phyloP scores from a whole-genome alignment of 2,797 vertebrate species.

The Philypnodon macrostomus region DNA sequence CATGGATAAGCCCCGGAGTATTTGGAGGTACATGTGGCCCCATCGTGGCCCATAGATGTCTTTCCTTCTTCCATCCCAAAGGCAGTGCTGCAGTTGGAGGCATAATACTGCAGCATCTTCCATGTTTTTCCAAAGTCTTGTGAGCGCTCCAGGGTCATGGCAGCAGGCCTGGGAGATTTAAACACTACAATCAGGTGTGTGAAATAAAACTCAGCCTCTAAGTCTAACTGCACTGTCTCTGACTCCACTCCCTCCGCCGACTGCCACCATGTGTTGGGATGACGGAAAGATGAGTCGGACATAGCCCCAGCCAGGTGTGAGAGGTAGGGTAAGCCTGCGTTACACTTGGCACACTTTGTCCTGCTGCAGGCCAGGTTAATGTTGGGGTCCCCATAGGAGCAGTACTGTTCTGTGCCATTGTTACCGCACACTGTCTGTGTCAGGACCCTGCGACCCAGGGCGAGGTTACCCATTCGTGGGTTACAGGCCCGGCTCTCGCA shows the following conservation, averaged over 20 bases:
- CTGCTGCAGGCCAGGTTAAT: slow-evolving; percentile 65
- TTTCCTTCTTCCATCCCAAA: slow-evolving; percentile 86
- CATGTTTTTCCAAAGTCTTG: slow-evolving; percentile 91
- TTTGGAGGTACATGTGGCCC: slow-evolving; percentile 87
- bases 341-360: slow-evolving; percentile 83
- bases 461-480: slow-evolving; percentile 94
- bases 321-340: slow-evolving; percentile 73
- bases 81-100: slow-evolving; percentile 83
- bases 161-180: slow-evolving; percentile 87
- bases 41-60: slow-evolving; percentile 47
- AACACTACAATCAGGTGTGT: slow-evolving; percentile 95
- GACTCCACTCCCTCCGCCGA: slow-evolving; percentile 76
- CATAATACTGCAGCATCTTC: slow-evolving; percentile 88
- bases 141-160: slow-evolving; percentile 93
- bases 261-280: slow-evolving; percentile 96
- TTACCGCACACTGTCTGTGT: slow-evolving; percentile 86
- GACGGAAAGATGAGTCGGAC: slow-evolving; percentile 92
- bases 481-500: slow-evolving; percentile 91
- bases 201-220: slow-evolving; percentile 94
- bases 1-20: slow-evolving; percentile 90
- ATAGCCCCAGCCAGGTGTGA: slow-evolving; percentile 86
- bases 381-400: slow-evolving; percentile 73
- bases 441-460: slow-evolving; percentile 82
- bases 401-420: slow-evolving; percentile 82
- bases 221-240: slow-evolving; percentile 88